Evolutionary conservation across 1,140 invertebrate genomes (phyloP).

Genomic region (Tetramorium parvispinum): DNA sequence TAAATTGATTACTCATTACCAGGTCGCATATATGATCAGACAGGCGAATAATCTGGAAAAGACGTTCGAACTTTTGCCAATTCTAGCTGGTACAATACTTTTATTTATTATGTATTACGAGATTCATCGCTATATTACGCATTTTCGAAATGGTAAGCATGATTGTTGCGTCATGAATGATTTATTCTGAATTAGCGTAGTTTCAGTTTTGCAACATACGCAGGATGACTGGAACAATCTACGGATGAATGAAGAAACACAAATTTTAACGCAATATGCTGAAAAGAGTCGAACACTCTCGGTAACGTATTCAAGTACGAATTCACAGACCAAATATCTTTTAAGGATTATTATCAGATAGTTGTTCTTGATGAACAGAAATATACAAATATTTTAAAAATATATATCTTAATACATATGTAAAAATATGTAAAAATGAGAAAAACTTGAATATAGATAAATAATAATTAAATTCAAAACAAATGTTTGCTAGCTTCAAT

Average conservation of each 20-base stretch:
- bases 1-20: slow-evolving; percentile 8
- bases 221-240: slow-evolving; percentile 23
- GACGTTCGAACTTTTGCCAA: slow-evolving; percentile 13
- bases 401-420: background rate
- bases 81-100: background rate
- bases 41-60: background rate
- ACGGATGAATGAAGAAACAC: background rate
- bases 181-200: background rate
- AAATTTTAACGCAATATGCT: slow-evolving; percentile 1
- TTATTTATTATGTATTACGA: slow-evolving; percentile 7
- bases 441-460: background rate
- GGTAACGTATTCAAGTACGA: slow-evolving; percentile 40
- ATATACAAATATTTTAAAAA: background rate
- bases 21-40: slow-evolving; percentile 5
- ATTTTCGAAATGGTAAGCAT: slow-evolving; percentile 12
- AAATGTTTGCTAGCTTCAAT: background rate
- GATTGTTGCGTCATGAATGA: background rate
- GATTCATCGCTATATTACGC: background rate
- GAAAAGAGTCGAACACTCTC: slow-evolving; percentile 14
- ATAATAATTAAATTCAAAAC: background rate
- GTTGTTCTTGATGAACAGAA: background rate
- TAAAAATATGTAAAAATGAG: background rate
- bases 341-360: background rate
- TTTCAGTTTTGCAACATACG: slow-evolving; percentile 19
- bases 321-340: background rate